Base-by-base conservation (phyloP, 2,797 vertebrate genomes). In the Parauchenoglanis ngamensis region DNA sequence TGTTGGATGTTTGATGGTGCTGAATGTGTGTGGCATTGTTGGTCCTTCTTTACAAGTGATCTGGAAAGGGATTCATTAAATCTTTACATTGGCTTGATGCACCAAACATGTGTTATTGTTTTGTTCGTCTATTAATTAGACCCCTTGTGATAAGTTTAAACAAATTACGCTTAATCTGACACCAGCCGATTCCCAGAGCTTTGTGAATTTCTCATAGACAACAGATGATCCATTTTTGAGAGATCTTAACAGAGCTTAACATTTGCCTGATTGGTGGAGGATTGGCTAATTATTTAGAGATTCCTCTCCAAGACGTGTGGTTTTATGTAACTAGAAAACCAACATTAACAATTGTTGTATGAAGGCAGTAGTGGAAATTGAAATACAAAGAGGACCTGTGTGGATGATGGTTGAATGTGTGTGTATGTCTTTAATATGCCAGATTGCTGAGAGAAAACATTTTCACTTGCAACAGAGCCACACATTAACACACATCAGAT, bases 1-100 rank as follows among this genome's bases (percentile, higher is more conserved):
- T 84, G 86, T 57, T 78, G 75, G 52, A 21, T 87, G 89, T 57
- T 76, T 90, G 87, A 68, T 7, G 5, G 79, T 83, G 78, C 78
- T 89, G 91, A 77, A 82, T 79, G 89, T 63, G 88, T 59, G 88
- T 77, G 90, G 44, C 56, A 89, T 90, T 92, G 91, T 91, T 92
- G 87, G 90, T 89, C 91, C 89, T 93, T 88, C 90, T 87, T 91
- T 35, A 83, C 56, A 70, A 76, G 44, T 65, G 65, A 73, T 85
- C 81, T 90, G 85, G 86, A 89, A 88, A 86, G 63, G 88, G 86
- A 87, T 86, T 23, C 31, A 87, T 76, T 31, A 7, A 88, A 90
- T 92, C 87, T 87, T 87, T 79, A 59, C 8, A 35, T 85, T 61
- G 15, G 23, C 61, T 87, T 90, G 61, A 92, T 84, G 86, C 88